A percentile compares a stretch with the other conserved stretches of the same genome.
These are phyloP conservation scores for Dermatophagoides farinae DNA, from an alignment of 1,140 invertebrate genomes.

Conservation along the genomic window DNA sequence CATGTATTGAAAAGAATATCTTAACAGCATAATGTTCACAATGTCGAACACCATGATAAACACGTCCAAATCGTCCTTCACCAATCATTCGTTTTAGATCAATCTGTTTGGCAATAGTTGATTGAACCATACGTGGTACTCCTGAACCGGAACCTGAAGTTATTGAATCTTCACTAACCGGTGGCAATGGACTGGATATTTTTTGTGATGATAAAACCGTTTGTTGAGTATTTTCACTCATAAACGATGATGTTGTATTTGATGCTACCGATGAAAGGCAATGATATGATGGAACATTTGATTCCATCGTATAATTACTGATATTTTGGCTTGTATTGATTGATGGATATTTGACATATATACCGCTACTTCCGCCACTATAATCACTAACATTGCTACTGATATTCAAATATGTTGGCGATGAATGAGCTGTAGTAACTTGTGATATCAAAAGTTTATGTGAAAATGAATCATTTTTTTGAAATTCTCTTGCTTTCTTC, in stretches of 20 bases:
- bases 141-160: conserved; percentile 82
- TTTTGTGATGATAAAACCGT: conserved; percentile 1
- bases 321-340: neutral
- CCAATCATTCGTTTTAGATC: conserved; percentile 79
- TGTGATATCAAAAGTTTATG: neutral
- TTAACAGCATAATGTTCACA: conserved; percentile 89
- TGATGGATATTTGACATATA: neutral
- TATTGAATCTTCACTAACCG: neutral
- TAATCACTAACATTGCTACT: neutral
- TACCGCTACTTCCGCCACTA: neutral
- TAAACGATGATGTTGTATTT: neutral
- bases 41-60: conserved; percentile 71
- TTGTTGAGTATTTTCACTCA: conserved; percentile 1
- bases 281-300: neutral
- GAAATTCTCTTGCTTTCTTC: neutral
- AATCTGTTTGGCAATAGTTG: conserved; percentile 84
- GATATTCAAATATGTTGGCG: neutral
- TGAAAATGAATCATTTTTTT: too few relatives aligned
- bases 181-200: neutral
- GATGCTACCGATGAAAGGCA: neutral
- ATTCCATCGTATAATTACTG: neutral
- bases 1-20: conserved; percentile 72
- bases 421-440: neutral
- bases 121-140: conserved; percentile 67
- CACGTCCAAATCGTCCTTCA: conserved; percentile 79